Evolutionary conservation across 2,888 invertebrate species (phyloP).

Genomic region (Drosophila ezoana): DNA sequence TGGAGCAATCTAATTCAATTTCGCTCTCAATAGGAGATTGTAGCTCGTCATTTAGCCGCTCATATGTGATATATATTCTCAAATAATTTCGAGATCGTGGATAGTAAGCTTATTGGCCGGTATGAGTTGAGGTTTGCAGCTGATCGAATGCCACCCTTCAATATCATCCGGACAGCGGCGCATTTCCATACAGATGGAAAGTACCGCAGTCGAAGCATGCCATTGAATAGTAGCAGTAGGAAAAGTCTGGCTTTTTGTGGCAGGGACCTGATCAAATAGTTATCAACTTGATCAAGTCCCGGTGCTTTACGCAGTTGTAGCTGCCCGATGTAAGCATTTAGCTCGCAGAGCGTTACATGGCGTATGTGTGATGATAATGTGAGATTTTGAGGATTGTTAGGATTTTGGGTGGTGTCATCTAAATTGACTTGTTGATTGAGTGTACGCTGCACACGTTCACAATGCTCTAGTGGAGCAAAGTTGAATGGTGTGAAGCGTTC

Average conservation of each 20-base stretch:
- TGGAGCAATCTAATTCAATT: too few relatives aligned
- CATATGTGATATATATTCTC: too few relatives aligned
- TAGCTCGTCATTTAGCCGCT: not conserved
- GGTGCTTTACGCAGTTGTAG: not conserved
- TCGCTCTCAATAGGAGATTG: too few relatives aligned
- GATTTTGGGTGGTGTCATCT: not conserved
- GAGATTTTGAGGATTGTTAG: too few relatives aligned
- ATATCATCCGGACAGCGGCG: not conserved
- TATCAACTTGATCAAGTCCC: not conserved
- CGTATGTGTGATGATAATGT: too few relatives aligned
- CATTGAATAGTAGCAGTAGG: not conserved
- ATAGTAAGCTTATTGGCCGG: too few relatives aligned
- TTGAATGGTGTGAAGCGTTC: not conserved
- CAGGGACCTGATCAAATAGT: not conserved
- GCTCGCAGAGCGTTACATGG: not conserved
- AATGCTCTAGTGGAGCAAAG: not conserved
- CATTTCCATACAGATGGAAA: slow-evolving; percentile 4
- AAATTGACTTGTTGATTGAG: not conserved
- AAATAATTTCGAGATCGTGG: too few relatives aligned
- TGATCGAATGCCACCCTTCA: too few relatives aligned
- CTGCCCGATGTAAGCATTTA: not conserved
- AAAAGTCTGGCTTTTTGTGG: not conserved
- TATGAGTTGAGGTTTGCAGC: too few relatives aligned
- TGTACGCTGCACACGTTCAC: not conserved
- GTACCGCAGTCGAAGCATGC: not conserved